Conservation (phyloP, 2,797 vertebrate species). For the Chrysocyon brachyurus region DNA sequence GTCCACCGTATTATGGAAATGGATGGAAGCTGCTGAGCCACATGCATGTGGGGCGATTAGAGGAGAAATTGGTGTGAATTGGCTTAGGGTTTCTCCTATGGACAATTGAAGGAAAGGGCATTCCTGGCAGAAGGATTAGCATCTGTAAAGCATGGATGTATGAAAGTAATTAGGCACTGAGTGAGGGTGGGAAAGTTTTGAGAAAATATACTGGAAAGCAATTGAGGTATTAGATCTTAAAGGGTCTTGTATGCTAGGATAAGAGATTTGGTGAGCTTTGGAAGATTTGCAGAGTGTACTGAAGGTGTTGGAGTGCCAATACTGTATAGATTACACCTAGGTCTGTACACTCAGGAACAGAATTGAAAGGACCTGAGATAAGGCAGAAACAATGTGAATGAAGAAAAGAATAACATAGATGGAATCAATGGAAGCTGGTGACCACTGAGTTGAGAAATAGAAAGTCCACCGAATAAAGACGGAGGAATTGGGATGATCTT, state of each 20-base stretch:
- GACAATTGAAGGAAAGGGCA: slow-evolving; percentile 39
- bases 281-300: slow-evolving; percentile 33
- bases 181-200: neutral
- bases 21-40: neutral
- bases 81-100: neutral
- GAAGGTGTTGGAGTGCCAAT: neutral
- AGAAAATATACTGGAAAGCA: neutral
- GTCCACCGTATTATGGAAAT: neutral
- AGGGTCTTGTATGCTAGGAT: neutral
- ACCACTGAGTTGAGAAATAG: neutral
- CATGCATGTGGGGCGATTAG: slow-evolving; percentile 1
- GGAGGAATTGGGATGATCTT: neutral
- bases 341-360: neutral
- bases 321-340: neutral
- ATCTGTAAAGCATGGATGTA: neutral
- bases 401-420: neutral
- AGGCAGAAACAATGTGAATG: neutral
- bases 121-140: neutral
- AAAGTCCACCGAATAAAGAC: neutral
- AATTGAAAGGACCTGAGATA: neutral
- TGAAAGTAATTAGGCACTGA: slow-evolving; percentile 31
- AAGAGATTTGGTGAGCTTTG: neutral
- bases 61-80: slow-evolving; percentile 18
- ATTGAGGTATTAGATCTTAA: neutral
- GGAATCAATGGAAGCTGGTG: neutral